Evolutionary conservation across 2,113 vertebrate species (phyloP), one percentile per base, ranked within the genome.

Genomic region (Empidonax traillii): DNA sequence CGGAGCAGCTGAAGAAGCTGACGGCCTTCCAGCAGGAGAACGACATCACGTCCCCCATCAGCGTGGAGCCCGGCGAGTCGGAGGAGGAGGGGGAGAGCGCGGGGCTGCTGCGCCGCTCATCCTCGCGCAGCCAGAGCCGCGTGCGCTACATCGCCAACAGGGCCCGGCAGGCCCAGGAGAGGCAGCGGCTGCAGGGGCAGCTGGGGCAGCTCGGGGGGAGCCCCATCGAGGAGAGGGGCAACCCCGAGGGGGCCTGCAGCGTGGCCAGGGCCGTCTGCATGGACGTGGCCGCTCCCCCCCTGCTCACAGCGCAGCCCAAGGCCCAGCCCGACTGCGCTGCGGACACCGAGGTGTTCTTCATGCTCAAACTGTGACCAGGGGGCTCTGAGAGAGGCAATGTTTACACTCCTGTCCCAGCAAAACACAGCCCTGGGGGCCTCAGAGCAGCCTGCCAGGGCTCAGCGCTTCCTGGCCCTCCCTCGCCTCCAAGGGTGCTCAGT

Each of bases 131-230:
- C 87, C 99, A 99, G 93, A 99, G 99, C 89, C 96, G 99, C 2
- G 99, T 99, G 69, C 98, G 99, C 0, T 99, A 99, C 96, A 99
- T 99, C 2, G 99, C 99, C 87, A 99, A 99, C 97, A 83, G 98
- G 21, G 99, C 99, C 12, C 98, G 98, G 95, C 98, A 99, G 84
- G 99, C 99, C 3, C 99, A 99, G 92, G 99, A 99, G 87, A 97
- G 99, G 47, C 99, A 98, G 95, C 93, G 98, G 89, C 97, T 98
- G n/a, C 98, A 98, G 63, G 97, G 97, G 72, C 35, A 35, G 35
- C 97, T 98, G 24, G 79, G 93, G 19, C 96, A 94, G 87, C 90
- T 89, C 16, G 43, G 31, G 2, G 78, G 93, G 23, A 98, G 65
- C 65, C 98, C 98, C 86, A 98, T 99, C 0, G 99, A 99, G 94